These are phyloP conservation scores for Agrotis ipsilon DNA, from an alignment of 2,888 invertebrate species.

Conservation along the genomic window DNA sequence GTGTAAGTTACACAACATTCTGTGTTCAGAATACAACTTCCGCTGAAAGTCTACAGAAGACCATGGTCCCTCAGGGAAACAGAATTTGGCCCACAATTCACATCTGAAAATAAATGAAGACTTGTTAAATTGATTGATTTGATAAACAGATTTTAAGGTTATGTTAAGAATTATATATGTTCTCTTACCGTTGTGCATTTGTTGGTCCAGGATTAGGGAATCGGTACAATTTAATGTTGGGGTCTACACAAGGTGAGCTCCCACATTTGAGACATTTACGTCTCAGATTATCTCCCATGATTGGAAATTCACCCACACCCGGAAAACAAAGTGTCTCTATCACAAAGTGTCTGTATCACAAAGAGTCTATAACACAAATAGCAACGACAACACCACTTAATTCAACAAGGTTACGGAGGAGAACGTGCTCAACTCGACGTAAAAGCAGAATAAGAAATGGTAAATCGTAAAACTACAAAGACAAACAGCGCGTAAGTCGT, in stretches of 20 bases:
- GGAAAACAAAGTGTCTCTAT: conserved; percentile 6
- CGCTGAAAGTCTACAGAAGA: neutral
- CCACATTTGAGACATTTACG: neutral
- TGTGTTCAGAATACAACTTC: conserved; percentile 8
- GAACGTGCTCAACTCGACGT: conserved; percentile 13
- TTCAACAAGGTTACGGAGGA: conserved; percentile 7
- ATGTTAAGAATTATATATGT: neutral
- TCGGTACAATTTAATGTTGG: neutral
- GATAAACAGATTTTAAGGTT: neutral
- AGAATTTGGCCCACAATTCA: conserved; percentile 3
- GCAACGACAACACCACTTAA: neutral
- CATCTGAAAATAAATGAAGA: conserved; percentile 4
- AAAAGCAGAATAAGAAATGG: conserved; percentile 1
- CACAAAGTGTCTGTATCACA: conserved; percentile 6
- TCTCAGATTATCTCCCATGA: conserved; percentile 9
- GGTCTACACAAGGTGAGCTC: too few species aligned
- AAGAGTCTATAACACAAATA: conserved; percentile 2
- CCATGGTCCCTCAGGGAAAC: neutral
- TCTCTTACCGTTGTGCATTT: neutral
- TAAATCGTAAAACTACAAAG: neutral
- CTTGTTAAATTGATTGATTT: neutral
- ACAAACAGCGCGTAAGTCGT: neutral
- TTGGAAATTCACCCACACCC: conserved; percentile 1
- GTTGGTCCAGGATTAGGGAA: neutral
- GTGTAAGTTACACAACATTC: neutral